Percentiles rank a stretch among this genome's conserved stretches.
Conservation (phyloP, 2,888 invertebrate species). For the Leucoma salicis region DNA sequence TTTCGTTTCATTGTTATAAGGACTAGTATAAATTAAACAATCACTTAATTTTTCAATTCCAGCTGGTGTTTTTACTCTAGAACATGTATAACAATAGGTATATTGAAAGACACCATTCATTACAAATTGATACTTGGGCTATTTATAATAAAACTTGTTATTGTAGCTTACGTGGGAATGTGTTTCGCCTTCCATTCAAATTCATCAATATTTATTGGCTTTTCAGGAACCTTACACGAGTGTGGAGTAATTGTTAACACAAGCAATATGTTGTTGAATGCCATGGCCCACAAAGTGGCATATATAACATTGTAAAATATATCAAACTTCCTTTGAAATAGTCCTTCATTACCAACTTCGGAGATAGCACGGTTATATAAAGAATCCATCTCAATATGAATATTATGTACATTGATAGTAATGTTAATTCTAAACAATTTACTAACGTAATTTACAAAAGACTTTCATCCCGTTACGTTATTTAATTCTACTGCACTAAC, state of each 20-base stretch:
- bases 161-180: constrained; percentile 50
- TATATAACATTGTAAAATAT: constrained; percentile 62
- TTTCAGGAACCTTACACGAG: constrained; percentile 61
- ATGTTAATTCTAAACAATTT: too few relatives aligned
- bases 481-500: constrained; percentile 5
- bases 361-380: constrained; percentile 49
- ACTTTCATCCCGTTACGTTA: constrained; percentile 4
- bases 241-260: constrained; percentile 67
- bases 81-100: too few relatives aligned
- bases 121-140: background rate
- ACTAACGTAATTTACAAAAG: background rate
- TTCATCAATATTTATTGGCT: constrained; percentile 47
- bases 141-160: background rate
- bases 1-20: constrained; percentile 13
- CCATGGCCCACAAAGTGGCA: constrained; percentile 55
- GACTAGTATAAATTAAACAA: constrained; percentile 40
- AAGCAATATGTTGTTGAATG: constrained; percentile 64
- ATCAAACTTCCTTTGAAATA: constrained; percentile 67
- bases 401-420: background rate
- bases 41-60: constrained; percentile 37
- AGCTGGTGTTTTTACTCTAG: constrained; percentile 15
- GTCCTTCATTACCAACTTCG: constrained; percentile 60
- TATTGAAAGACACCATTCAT: too few relatives aligned
- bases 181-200: constrained; percentile 54
- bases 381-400: constrained; percentile 40